phyloP scores from a whole-genome alignment of 1,140 invertebrate species.

The Aphidius gifuensis region DNA sequence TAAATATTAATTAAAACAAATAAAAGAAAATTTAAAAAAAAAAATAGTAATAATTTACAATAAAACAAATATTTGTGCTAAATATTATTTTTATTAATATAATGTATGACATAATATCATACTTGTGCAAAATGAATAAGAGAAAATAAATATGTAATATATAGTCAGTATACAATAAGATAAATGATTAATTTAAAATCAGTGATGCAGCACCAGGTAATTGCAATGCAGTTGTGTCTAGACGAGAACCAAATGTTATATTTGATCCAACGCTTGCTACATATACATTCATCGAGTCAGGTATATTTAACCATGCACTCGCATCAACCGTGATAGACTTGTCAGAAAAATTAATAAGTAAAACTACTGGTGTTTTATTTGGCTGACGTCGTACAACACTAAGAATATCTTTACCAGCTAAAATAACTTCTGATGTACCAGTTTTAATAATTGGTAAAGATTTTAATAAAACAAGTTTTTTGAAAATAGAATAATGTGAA shows the following conservation, averaged over 20 bases:
- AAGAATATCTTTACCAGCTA: constrained; percentile 49
- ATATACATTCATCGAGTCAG: constrained; percentile 12
- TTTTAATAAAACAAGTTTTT: constrained; percentile 33
- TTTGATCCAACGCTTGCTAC: constrained; percentile 10
- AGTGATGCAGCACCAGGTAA: constrained; percentile 5
- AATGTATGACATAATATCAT: neutral
- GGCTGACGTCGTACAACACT: constrained; percentile 32
- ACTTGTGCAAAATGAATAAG: neutral
- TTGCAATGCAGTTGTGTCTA: neutral
- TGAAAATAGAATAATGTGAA: constrained; percentile 56
- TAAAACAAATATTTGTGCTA: no score
- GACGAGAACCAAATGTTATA: neutral
- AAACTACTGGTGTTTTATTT: constrained; percentile 23
- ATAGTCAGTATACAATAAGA: no score
- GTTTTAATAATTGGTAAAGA: constrained; percentile 17
- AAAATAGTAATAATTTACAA: neutral
- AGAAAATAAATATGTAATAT: neutral
- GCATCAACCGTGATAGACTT: constrained; percentile 66
- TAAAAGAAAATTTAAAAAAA: neutral
- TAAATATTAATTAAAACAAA: neutral
- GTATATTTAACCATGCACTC: constrained; percentile 65
- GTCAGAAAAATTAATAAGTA: constrained; percentile 42
- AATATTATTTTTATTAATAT: neutral
- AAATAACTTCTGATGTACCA: constrained; percentile 43
- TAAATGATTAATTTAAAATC: neutral